phyloP scores from a whole-genome alignment of 2,113 vertebrate genomes.

The Catharus bicknelli region DNA sequence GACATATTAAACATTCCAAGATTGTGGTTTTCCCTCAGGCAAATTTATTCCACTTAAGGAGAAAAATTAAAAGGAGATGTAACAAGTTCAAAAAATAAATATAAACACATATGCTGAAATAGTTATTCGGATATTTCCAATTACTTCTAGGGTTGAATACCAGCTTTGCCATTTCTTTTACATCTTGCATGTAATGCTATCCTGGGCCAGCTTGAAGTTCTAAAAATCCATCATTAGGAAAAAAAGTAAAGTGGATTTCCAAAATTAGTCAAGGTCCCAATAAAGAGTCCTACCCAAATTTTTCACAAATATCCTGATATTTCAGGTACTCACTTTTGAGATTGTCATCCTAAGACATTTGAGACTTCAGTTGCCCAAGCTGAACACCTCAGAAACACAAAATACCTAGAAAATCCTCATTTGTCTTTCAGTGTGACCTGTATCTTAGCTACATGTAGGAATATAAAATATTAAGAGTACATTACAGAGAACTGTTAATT shows the following conservation, averaged over 20 bases:
- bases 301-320: background rate
- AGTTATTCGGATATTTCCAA: background rate
- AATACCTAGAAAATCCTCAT: background rate
- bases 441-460: background rate
- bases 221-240: background rate
- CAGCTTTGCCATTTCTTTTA: background rate
- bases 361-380: background rate
- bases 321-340: background rate
- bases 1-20: constrained; percentile 4
- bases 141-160: background rate
- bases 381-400: background rate
- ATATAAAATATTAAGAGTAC: background rate
- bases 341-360: background rate
- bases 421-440: background rate
- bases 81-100: constrained; percentile 15
- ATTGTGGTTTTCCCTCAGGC: background rate
- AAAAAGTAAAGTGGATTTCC: background rate
- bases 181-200: background rate
- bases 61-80: background rate
- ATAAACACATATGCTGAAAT: background rate
- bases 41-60: constrained; percentile 1
- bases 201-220: background rate
- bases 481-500: background rate
- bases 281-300: background rate
- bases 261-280: background rate